Base-by-base conservation (phyloP, 2,888 invertebrate genomes). In the Macaria notata region DNA sequence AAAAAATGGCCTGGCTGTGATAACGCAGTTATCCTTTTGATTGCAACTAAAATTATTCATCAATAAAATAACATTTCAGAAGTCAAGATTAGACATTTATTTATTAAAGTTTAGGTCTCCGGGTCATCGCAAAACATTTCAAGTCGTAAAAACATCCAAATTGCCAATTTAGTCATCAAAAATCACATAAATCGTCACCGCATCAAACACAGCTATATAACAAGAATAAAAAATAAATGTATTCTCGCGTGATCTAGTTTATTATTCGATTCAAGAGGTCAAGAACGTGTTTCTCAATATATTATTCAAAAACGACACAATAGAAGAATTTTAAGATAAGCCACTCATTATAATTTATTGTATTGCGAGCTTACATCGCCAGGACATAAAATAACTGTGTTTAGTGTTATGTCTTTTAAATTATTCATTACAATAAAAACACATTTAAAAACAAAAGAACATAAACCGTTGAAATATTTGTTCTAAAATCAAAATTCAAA, bases 301-400 rank as follows among this genome's bases (percentile, higher is more conserved):
- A n/a, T 41, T 41, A 41, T 30, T 44, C 36, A 44, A 43, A 42
- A 42, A 3, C 29, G 36, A 50, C 38, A 44, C 36, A 50, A 50
- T 50, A 50, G 33, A 39, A 45, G 31, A 49, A 45, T 45, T 44
- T 54, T 29, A n/a, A 43, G 9, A 42, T 33, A 39, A 47, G n/a
- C 31, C 29, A 47, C 30, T 45, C 19, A 36, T 7, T 38, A 30
- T 39, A 45, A 49, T 49, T 45, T 54, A 49, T 38, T 31, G 19
- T 31, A 36, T 48, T 44, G 30, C 44, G n/a, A 43, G 4, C 9
- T 38, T 31, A 51, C 7, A 41, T 42, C 33, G 38, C 51, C 49
- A 56, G 44, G 9, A 44, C 46, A 48, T 55, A 36, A 53, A 59
- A 46, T 54, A 56, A 51, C 53, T 45, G 60, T 38, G n/a, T 36